Percentiles rank a stretch among this genome's conserved stretches.
Conservation (phyloP, 2,888 invertebrate species). For the Lasius platythorax region DNA sequence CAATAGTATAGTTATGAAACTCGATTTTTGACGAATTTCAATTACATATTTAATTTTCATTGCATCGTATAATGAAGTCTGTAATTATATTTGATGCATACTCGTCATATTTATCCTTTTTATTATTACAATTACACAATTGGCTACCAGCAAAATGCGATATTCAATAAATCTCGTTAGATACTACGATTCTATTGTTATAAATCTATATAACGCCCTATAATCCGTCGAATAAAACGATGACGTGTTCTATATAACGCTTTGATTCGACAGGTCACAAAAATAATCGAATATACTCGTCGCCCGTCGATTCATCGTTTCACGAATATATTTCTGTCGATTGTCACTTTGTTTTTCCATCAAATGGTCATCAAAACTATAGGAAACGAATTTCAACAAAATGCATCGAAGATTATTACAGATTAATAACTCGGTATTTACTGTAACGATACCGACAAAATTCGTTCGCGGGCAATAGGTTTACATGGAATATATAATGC, state of each 20-base stretch:
- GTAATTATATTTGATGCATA: slow-evolving; percentile 7
- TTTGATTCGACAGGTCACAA: slow-evolving; percentile 49
- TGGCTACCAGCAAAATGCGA: background rate
- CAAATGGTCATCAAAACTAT: slow-evolving; percentile 3
- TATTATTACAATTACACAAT: background rate
- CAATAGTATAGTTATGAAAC: background rate
- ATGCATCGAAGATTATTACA: slow-evolving; percentile 49
- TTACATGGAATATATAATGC: slow-evolving; percentile 40
- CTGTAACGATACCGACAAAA: slow-evolving; percentile 46
- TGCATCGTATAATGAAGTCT: background rate
- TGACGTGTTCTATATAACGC: slow-evolving; percentile 26
- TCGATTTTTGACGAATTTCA: background rate
- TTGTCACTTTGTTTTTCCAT: slow-evolving; percentile 26
- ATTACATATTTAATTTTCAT: background rate
- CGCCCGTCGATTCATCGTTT: slow-evolving; percentile 15
- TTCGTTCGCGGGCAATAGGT: slow-evolving; percentile 36
- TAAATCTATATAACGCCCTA: slow-evolving; percentile 7
- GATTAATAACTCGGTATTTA: slow-evolving; percentile 57
- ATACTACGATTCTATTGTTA: slow-evolving; percentile 35
- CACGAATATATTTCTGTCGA: slow-evolving; percentile 21
- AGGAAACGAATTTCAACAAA: slow-evolving; percentile 20
- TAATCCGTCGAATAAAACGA: slow-evolving; percentile 47
- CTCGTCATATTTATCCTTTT: background rate
- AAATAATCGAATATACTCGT: slow-evolving; percentile 29
- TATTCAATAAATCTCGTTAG: slow-evolving; percentile 16